Evolutionary conservation across 2,888 invertebrate genomes (phyloP).

Genomic region (Dastarcus helophoroides): DNA sequence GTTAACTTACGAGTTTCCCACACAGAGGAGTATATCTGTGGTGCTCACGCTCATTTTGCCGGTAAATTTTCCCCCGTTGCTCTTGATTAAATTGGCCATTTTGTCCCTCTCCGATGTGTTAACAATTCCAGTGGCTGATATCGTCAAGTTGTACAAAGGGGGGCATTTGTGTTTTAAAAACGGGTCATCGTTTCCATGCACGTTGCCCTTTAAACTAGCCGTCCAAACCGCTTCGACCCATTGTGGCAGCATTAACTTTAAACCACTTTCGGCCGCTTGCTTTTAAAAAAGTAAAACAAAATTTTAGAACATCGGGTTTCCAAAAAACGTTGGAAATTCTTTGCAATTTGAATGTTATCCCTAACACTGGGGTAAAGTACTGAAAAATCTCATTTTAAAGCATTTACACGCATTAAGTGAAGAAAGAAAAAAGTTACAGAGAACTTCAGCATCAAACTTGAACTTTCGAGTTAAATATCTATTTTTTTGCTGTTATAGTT

Average conservation of each 20-base stretch:
- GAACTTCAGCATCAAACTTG: too few relatives aligned
- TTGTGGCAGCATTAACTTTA: constrained; percentile 61
- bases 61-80: constrained; percentile 55
- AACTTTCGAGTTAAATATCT: too few relatives aligned
- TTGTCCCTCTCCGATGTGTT: constrained; percentile 48
- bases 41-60: constrained; percentile 38
- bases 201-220: constrained; percentile 47
- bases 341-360: too few relatives aligned
- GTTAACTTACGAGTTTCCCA: constrained; percentile 41
- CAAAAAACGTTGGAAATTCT: constrained; percentile 6
- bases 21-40: constrained; percentile 46
- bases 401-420: too few relatives aligned
- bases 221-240: constrained; percentile 81
- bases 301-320: constrained; percentile 1
- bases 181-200: constrained; percentile 50
- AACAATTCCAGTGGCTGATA: constrained; percentile 66
- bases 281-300: constrained; percentile 36
- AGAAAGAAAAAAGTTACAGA: too few relatives aligned
- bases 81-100: constrained; percentile 54
- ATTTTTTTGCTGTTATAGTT: too few relatives aligned
- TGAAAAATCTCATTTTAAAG: too few relatives aligned
- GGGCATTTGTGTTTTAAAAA: constrained; percentile 54
- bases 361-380: too few relatives aligned
- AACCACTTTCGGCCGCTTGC: constrained; percentile 55
- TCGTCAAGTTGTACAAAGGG: constrained; percentile 63